Percentiles rank a stretch among this genome's conserved stretches.
These are phyloP conservation scores for Gibbula magus DNA, from an alignment of 2,888 invertebrate species.

Conservation along the genomic window DNA sequence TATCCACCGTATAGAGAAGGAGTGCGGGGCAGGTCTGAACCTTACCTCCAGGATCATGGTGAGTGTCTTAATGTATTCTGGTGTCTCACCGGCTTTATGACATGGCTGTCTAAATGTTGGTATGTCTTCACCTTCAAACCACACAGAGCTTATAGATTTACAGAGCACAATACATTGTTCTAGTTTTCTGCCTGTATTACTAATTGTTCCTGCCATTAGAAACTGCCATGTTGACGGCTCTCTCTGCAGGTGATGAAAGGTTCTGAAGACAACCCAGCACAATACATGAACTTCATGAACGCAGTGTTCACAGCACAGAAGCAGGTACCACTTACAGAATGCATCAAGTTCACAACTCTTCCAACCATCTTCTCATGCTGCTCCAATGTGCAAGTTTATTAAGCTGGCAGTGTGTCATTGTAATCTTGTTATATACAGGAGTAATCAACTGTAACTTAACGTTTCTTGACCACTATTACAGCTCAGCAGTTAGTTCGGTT, in stretches of 20 bases:
- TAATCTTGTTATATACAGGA: no score
- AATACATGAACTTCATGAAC: conserved; percentile 99
- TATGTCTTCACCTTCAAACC: no score
- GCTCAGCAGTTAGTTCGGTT: no score
- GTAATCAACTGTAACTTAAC: no score
- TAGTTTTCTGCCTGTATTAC: no score
- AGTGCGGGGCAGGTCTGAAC: conserved; percentile 75
- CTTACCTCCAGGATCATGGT: conserved; percentile 87
- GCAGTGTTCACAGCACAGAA: conserved; percentile 97
- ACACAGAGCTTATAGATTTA: no score
- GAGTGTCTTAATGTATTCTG: conserved; percentile 32
- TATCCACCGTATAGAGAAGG: conserved; percentile 75
- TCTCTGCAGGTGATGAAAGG: conserved; percentile 84
- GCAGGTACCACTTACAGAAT: conserved; percentile 72
- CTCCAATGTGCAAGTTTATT: neutral
- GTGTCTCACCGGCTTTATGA: neutral
- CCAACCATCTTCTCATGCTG: neutral
- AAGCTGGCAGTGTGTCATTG: no score
- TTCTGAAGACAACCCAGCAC: conserved; percentile 83
- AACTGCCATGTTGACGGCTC: no score
- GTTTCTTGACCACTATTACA: no score
- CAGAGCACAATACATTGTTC: no score
- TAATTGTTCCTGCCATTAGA: no score
- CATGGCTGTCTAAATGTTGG: neutral
- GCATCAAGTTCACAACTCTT: neutral